These are phyloP conservation scores for Stichopus chloronotus DNA, from an alignment of 35 echinoderm and acorn worm species.

Conservation along the genomic window DNA sequence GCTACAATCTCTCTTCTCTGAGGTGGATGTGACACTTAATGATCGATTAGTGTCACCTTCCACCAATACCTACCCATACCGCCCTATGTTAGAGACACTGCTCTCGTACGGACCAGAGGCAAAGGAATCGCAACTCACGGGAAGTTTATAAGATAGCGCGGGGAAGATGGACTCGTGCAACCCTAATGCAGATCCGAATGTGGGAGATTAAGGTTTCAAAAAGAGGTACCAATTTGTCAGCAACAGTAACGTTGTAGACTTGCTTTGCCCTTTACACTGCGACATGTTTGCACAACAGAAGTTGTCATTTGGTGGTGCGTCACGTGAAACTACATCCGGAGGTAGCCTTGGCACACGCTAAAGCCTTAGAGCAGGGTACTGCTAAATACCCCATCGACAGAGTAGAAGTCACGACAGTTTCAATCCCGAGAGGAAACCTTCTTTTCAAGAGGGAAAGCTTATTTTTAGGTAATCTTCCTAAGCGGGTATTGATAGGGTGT, in stretches of 20 bases:
- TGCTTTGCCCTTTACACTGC: conserved; percentile 21
- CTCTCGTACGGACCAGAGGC: conserved; percentile 53
- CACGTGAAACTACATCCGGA: too few species aligned
- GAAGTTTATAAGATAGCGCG: conserved; percentile 73
- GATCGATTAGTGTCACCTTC: conserved; percentile 56
- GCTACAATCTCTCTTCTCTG: conserved; percentile 64
- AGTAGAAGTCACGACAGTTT: too few species aligned
- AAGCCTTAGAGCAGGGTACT: too few species aligned
- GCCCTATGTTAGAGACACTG: conserved; percentile 64
- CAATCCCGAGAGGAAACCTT: conserved; percentile 21
- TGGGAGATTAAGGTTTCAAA: conserved; percentile 60
- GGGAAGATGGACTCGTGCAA: conserved; percentile 63
- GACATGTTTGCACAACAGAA: conserved; percentile 75
- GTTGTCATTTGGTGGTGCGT: conserved; percentile 31
- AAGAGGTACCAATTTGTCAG: conserved; percentile 34
- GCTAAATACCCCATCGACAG: too few species aligned
- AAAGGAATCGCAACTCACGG: conserved; percentile 64
- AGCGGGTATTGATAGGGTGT: conserved; percentile 63
- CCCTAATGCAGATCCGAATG: background rate
- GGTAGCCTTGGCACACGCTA: too few species aligned
- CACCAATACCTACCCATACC: conserved; percentile 74
- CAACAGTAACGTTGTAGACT: conserved; percentile 34
- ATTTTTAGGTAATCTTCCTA: conserved; percentile 52
- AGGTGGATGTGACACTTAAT: conserved; percentile 74
- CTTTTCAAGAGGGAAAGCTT: conserved; percentile 1